These are phyloP conservation scores for Cinclus mexicanus DNA, from an alignment of 2,113 vertebrate genomes.

Conservation along the genomic window DNA sequence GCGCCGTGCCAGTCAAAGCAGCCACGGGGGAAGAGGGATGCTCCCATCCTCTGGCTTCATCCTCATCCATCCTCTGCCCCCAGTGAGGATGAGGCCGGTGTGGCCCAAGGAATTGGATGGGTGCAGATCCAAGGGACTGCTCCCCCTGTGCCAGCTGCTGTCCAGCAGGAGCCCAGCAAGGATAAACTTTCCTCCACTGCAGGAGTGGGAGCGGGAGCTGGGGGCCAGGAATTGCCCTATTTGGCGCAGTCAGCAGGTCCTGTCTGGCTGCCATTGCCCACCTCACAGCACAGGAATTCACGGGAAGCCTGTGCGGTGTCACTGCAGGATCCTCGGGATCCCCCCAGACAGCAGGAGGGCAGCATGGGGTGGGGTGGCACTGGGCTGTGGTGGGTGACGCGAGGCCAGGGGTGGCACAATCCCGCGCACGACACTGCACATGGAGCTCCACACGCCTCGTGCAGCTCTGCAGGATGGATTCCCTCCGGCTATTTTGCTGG, in stretches of 20 bases:
- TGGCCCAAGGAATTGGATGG: rapidly evolving
- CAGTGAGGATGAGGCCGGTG: neutral
- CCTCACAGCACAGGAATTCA: neutral
- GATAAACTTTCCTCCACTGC: neutral
- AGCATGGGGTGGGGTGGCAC: neutral
- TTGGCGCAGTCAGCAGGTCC: neutral
- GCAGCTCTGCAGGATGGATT: neutral
- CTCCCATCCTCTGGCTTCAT: neutral
- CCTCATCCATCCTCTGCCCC: neutral
- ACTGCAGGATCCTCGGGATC: neutral
- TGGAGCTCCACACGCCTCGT: rapidly evolving
- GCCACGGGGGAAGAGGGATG: rapidly evolving
- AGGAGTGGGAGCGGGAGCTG: rapidly evolving
- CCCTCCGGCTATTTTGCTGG: neutral
- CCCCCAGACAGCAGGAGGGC: neutral
- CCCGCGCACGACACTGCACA: neutral
- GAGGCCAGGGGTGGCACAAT: rapidly evolving
- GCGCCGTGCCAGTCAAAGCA: neutral
- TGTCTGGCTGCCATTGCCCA: neutral
- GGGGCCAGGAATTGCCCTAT: neutral
- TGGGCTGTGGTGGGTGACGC: neutral
- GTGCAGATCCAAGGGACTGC: neutral
- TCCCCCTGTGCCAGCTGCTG: neutral
- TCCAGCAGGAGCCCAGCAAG: neutral
- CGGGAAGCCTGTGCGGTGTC: neutral